phyloP scores from a whole-genome alignment of 2,888 invertebrate genomes.

The Xanthia togata region DNA sequence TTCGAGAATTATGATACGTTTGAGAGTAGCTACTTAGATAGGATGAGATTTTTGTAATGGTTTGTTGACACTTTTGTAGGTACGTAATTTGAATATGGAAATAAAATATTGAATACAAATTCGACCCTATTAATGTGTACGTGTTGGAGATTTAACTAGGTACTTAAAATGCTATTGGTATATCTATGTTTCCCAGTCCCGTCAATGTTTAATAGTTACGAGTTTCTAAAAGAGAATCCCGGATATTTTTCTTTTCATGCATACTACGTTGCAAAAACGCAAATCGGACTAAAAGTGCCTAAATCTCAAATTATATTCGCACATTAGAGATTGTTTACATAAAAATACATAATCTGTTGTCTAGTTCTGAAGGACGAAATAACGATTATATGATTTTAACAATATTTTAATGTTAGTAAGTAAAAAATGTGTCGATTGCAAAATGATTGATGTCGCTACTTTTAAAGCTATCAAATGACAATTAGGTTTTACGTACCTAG shows the following conservation, averaged over 20 bases:
- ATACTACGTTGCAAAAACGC: neutral
- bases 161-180: neutral
- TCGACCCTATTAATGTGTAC: neutral
- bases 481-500: slow-evolving; percentile 47
- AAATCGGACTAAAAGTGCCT: slow-evolving; percentile 1
- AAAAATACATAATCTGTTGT: slow-evolving; percentile 21
- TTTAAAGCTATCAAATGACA: slow-evolving; percentile 65
- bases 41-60: neutral
- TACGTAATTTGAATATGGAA: neutral
- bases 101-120: slow-evolving; percentile 6
- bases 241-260: neutral
- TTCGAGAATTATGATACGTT: slow-evolving; percentile 54
- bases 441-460: slow-evolving; percentile 62
- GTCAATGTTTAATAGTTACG: neutral
- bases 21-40: neutral
- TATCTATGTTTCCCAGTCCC: neutral
- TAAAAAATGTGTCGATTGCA: slow-evolving; percentile 62
- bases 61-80: neutral
- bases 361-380: slow-evolving; percentile 44
- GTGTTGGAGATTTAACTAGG: neutral
- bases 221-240: neutral
- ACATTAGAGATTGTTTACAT: slow-evolving; percentile 36
- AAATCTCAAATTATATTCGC: slow-evolving; percentile 20
- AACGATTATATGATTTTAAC: slow-evolving; percentile 49
- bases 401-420: slow-evolving; percentile 52